Evolutionary conservation across 2,113 vertebrate species (phyloP).

Genomic region (Phylloscopus whistleri): DNA sequence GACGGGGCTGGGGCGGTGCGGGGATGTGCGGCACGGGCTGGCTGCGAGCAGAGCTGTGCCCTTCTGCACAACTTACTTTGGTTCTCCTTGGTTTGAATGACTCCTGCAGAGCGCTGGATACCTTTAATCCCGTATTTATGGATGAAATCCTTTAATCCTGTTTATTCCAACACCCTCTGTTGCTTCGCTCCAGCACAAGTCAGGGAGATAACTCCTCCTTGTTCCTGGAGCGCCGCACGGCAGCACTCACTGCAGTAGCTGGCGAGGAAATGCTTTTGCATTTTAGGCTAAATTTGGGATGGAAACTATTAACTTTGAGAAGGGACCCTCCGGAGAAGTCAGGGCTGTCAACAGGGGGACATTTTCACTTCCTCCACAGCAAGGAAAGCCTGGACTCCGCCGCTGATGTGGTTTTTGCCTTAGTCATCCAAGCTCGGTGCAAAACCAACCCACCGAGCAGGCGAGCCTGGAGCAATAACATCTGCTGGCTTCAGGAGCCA

Average conservation of each 20-base stretch:
- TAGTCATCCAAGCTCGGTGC: conserved; percentile 59
- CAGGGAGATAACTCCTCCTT: conserved; percentile 1
- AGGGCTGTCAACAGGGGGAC: background rate
- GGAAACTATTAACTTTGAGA: background rate
- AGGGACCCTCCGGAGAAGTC: background rate
- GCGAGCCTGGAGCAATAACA: background rate
- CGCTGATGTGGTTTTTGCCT: conserved; percentile 40
- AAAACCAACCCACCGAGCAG: conserved; percentile 27
- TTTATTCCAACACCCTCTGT: conserved; percentile 49
- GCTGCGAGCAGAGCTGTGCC: background rate
- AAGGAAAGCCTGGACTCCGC: conserved; percentile 7
- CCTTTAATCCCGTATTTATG: conserved; percentile 32
- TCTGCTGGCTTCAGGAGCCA: conserved; percentile 18
- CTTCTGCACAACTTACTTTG: background rate
- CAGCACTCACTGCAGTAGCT: background rate
- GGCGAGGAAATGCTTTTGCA: background rate
- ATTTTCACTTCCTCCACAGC: background rate
- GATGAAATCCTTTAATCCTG: conserved; percentile 45
- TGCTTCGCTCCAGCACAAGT: conserved; percentile 6
- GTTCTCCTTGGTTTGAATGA: conserved; percentile 29
- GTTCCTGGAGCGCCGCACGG: background rate
- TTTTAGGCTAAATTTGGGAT: background rate
- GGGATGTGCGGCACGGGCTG: background rate
- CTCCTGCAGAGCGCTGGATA: conserved; percentile 24
- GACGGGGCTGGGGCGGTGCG: fast-evolving